Percentiles rank a stretch among this genome's conserved stretches.
Evolutionary conservation across 2,113 vertebrate genomes (phyloP).

Genomic region (Smithornis capensis): DNA sequence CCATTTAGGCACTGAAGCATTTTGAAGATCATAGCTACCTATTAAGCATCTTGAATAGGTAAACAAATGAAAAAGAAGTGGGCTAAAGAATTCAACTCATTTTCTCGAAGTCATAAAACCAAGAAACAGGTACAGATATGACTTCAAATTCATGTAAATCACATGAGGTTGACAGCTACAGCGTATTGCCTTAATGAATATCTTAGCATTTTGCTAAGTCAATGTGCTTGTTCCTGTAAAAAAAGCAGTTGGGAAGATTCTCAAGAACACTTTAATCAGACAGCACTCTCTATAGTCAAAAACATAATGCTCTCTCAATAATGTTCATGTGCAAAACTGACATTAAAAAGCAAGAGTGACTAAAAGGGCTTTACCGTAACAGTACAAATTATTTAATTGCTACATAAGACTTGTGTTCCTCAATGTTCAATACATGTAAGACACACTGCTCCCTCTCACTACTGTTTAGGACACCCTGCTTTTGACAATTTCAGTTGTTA

Average conservation of each 20-base stretch:
- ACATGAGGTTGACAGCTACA: not conserved
- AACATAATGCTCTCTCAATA: not conserved
- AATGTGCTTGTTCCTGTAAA: not conserved
- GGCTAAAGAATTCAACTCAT: not conserved
- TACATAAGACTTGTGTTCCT: not conserved
- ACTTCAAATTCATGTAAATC: not conserved
- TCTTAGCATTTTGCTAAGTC: not conserved
- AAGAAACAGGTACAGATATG: not conserved
- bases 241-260: not conserved
- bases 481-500: not conserved
- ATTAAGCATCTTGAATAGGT: not conserved
- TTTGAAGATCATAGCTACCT: not conserved
- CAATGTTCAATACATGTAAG: rapidly evolving
- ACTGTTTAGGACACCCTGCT: not conserved
- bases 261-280: not conserved
- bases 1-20: not conserved
- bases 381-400: not conserved
- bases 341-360: not conserved
- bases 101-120: not conserved
- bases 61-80: not conserved
- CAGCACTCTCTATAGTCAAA: not conserved
- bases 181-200: not conserved
- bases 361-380: not conserved
- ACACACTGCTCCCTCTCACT: not conserved
- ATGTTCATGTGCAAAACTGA: not conserved